A percentile compares a stretch with the other conserved stretches of the same genome.
These are phyloP conservation scores for Melanotaenia duboulayi DNA, from an alignment of 2,113 vertebrate genomes.

Conservation along the genomic window DNA sequence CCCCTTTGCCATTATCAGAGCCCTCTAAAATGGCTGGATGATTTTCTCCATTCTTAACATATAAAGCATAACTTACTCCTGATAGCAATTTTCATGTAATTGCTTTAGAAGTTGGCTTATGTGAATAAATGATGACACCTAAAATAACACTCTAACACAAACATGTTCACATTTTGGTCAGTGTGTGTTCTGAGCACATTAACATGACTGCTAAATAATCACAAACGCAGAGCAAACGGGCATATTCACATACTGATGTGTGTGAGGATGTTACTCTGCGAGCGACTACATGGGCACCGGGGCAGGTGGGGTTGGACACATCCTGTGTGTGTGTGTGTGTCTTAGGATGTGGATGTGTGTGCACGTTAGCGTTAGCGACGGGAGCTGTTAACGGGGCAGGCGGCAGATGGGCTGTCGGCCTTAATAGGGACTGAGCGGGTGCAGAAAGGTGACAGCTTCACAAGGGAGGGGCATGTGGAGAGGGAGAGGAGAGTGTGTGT, in stretches of 20 bases:
- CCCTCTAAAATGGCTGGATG: neutral
- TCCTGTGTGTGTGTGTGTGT: constrained; percentile 63
- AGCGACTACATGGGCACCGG: constrained; percentile 33
- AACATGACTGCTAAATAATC: constrained; percentile 15
- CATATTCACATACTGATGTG: constrained; percentile 19
- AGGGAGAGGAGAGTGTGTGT: constrained; percentile 44
- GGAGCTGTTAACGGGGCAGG: constrained; percentile 81
- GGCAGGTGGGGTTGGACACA: constrained; percentile 61
- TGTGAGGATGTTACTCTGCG: constrained; percentile 17
- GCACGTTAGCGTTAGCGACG: constrained; percentile 75
- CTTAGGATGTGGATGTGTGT: constrained; percentile 66
- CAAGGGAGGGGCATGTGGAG: constrained; percentile 54
- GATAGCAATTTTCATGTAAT: neutral
- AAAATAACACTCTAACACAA: neutral
- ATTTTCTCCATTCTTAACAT: neutral
- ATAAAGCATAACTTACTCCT: neutral
- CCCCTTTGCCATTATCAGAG: neutral
- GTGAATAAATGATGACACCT: neutral
- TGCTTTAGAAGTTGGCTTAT: constrained; percentile 3
- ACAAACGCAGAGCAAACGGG: neutral
- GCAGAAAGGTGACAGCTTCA: constrained; percentile 78
- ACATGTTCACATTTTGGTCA: neutral
- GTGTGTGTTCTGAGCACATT: neutral
- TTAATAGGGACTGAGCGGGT: constrained; percentile 83
- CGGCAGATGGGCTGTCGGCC: constrained; percentile 86